Base-by-base conservation (phyloP, 1,140 invertebrate genomes). In the Anoplophora glabripennis region DNA sequence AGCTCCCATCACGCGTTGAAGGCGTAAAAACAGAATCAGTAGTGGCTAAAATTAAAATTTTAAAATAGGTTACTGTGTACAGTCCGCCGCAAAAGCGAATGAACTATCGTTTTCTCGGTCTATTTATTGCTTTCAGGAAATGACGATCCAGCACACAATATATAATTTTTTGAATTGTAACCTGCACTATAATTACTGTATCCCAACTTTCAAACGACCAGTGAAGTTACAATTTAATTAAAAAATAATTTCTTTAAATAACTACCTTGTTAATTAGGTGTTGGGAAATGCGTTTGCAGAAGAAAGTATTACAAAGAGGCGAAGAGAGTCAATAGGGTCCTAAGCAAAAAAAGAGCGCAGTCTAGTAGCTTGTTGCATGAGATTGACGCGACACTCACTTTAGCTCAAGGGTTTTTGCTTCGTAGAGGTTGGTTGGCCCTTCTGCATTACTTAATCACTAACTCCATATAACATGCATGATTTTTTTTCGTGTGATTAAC, bases 371-470 rank as follows among this genome's bases (percentile, higher is more conserved):
- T 86, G 66, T 79, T 86, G 74, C 79, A 81, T 75, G 84, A 86
- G 78, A 86, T 86, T 70, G 83, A 86, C 75, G 76, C 72, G 61
- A 78, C 79, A 66, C 77, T 86, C 68, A 78, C 74, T 65, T 69
- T 84, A 65, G 80, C 81, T 67, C 81, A 78, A 72, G 84, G 85
- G 69, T 86, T 86, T 79, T 78, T 86, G 64, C 77, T 81, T 66
- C 65, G 67, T 21, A 71, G 72, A 82, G 81, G 81, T 83, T 70
- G 53, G 68, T 72, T 33, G 3, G 38, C 38, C 10, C 36, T 41
- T n/a, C 5, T 41, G 4, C 38, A 10, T 11, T 41, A 0, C 38
- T 41, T 41, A n/a, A n/a, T n/a, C n/a, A n/a, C 15, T 41, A 12
- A 10, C 11, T 14, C 2, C 37, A 40, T 28, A 28, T 28, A 28